Evolutionary conservation across 1,140 invertebrate genomes (phyloP), one percentile per base, ranked within the genome.

Genomic region (Phortica variegata): DNA sequence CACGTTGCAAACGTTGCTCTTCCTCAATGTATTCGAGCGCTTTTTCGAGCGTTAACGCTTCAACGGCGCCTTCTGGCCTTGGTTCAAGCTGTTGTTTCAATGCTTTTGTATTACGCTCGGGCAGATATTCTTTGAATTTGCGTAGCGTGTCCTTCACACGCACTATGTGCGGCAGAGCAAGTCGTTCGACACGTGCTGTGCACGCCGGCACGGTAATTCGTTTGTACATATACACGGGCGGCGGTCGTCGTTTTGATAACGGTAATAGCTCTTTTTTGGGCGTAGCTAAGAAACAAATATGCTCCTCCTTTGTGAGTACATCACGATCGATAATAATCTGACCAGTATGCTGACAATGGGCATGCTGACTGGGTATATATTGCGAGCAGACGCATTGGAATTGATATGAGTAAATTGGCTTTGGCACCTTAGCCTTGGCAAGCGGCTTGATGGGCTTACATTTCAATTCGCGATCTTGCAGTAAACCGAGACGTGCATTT

Each of bases 281-380:
- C 2, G 65, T 66, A 9, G 73, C 55, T 23, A 75, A 33, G 21
- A 57, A 65, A 9, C 62, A 70, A 0, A 65, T 61, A 40, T 76
- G 73, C 36, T 75, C 73, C 20, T 62, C 54, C 3, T 60, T 49
- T 15, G 65, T 65, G n/a, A 76, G 29, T 18, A 73, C 58, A 46
- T 72, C 65, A 5, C 73, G 53, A 39, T 76, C 70, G 10, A 75
- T 63, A 7, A 75, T 65, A 13, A 73, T 60, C 26, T 70, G 63
- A 6, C 65, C 70, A 1, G 56, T 56, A 43, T 73, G 73, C 34
- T 73, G 58, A 36, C 73, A 70, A 31, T 48, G 41, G 21, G 56
- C 52, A 40, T 59, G 29, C 2, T 20, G 59, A 38, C 56, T 58
- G 3, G 73, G 61, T 47, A 54, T 44, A 31, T 61, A 73, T 0